Conservation (phyloP, 2,113 vertebrate species). For the Chauna torquata region DNA sequence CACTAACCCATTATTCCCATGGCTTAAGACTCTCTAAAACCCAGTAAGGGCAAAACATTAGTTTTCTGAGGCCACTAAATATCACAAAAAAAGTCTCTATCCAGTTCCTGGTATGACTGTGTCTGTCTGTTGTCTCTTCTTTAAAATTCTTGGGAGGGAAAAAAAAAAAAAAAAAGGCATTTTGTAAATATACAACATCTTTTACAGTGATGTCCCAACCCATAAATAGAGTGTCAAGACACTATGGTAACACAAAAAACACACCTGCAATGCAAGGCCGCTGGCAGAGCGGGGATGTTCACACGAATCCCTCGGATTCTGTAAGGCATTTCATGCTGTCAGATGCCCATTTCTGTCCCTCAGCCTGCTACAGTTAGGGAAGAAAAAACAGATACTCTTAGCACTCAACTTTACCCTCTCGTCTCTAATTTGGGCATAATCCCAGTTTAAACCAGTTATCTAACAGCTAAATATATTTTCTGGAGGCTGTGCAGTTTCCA, state of each 20-base stretch:
- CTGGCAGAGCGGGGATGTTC: not conserved
- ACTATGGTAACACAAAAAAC: not conserved
- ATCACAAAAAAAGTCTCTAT: not conserved
- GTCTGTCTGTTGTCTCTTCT: not conserved
- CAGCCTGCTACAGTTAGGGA: not conserved
- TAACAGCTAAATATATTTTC: constrained; percentile 54
- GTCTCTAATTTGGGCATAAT: constrained; percentile 56
- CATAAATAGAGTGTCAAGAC: not conserved
- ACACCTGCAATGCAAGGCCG: not conserved
- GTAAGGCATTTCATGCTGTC: not conserved
- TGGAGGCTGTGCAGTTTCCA: constrained; percentile 17
- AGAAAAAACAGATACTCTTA: constrained; percentile 46
- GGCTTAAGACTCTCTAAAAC: not conserved
- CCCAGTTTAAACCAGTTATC: constrained; percentile 60
- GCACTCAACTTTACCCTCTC: constrained; percentile 25
- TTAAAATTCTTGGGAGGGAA: not conserved
- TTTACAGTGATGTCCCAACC: not conserved
- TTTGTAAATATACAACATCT: not conserved
- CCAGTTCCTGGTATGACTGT: not conserved
- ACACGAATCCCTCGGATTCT: not conserved
- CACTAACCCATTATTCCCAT: not conserved
- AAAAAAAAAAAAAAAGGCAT: not conserved
- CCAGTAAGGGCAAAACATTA: not conserved
- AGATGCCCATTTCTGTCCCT: not conserved
- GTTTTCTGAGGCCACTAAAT: not conserved